These are phyloP conservation scores for Rhogogaster chlorosoma DNA, from an alignment of 2,888 invertebrate genomes.

Conservation along the genomic window DNA sequence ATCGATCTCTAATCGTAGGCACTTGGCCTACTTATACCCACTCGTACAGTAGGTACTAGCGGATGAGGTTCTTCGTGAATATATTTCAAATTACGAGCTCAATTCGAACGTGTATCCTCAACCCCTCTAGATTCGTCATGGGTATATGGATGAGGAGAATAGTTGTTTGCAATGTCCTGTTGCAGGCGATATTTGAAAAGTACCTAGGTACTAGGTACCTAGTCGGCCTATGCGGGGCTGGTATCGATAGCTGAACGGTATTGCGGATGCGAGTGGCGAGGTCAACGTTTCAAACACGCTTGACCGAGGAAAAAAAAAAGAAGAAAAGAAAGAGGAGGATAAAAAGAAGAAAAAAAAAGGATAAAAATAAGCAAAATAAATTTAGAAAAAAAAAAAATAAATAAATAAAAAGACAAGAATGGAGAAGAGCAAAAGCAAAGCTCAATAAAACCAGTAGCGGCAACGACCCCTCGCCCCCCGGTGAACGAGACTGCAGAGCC, in stretches of 20 bases:
- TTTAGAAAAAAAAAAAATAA: neutral
- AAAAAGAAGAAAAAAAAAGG: neutral
- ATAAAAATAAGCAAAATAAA: neutral
- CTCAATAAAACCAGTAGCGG: neutral
- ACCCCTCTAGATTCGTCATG: neutral
- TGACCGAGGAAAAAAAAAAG: neutral
- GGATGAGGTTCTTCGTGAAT: slow-evolving; percentile 1
- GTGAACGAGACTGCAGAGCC: neutral
- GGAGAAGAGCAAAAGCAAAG: neutral
- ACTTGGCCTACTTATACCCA: neutral
- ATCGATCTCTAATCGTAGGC: slow-evolving; percentile 11
- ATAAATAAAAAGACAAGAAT: neutral
- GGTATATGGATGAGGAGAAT: neutral
- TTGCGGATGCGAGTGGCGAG: slow-evolving; percentile 33
- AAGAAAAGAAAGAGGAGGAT: neutral
- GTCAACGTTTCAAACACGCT: slow-evolving; percentile 13
- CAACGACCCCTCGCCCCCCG: too few species aligned
- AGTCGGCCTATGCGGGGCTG: neutral
- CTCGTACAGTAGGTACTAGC: neutral
- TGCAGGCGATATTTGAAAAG: slow-evolving; percentile 42
- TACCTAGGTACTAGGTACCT: neutral
- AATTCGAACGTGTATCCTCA: slow-evolving; percentile 5
- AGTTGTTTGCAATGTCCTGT: neutral
- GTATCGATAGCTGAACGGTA: slow-evolving; percentile 34
- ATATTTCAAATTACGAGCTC: slow-evolving; percentile 33